A percentile compares a stretch with the other conserved stretches of the same genome.
Evolutionary conservation across 2,888 invertebrate species (phyloP).

Genomic region (Tortrix viridana): DNA sequence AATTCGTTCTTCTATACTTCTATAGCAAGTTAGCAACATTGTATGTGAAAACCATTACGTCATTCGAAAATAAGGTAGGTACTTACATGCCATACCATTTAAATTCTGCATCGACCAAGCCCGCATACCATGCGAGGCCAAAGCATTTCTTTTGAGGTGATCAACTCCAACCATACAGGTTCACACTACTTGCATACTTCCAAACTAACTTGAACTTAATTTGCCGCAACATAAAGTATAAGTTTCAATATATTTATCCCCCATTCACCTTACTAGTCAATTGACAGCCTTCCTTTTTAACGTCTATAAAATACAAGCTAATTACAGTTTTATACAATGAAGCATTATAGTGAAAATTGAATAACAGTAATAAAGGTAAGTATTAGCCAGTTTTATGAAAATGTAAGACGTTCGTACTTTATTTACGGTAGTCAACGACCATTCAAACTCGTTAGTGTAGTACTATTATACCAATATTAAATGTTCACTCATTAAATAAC

Average conservation of each 20-base stretch:
- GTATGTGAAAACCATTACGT: conserved; percentile 24
- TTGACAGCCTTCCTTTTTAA: conserved; percentile 16
- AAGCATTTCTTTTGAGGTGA: conserved; percentile 73
- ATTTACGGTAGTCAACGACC: conserved; percentile 53
- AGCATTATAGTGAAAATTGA: conserved; percentile 40
- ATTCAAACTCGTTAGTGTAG: conserved; percentile 64
- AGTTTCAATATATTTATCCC: conserved; percentile 32
- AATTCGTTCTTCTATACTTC: neutral
- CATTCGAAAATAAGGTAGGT: conserved; percentile 32
- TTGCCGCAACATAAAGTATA: conserved; percentile 39
- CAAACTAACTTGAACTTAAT: conserved; percentile 43
- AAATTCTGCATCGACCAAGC: conserved; percentile 51
- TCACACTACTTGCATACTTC: no score
- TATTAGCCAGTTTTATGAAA: conserved; percentile 59
- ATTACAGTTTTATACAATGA: conserved; percentile 11
- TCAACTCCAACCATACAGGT: conserved; percentile 56
- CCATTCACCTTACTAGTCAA: conserved; percentile 40
- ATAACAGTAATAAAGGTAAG: conserved; percentile 40
- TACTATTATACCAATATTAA: conserved; percentile 49
- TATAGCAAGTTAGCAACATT: neutral
- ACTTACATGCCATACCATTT: conserved; percentile 23
- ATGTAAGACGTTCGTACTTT: conserved; percentile 49
- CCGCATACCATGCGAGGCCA: conserved; percentile 71
- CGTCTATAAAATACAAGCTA: conserved; percentile 26
- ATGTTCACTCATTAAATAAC: neutral